phyloP scores from a whole-genome alignment of 2,797 vertebrate species.

The Poeciliopsis gracilis region DNA sequence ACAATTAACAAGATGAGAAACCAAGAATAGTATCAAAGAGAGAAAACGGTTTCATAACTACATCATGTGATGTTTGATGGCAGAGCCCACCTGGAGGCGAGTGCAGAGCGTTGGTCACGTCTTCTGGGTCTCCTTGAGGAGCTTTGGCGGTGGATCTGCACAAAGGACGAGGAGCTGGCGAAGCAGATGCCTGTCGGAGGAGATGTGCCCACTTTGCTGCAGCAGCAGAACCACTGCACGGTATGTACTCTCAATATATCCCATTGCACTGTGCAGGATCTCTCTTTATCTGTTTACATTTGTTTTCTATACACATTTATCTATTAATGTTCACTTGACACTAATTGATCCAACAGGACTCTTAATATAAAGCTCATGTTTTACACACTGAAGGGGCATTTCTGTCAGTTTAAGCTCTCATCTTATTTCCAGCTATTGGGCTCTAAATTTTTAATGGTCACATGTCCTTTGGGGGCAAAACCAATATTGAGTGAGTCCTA shows the following conservation, averaged over 20 bases:
- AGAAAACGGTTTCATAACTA: background rate
- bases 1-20: background rate
- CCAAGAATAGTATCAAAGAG: background rate
- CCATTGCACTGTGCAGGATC: conserved; percentile 3
- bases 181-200: conserved; percentile 96
- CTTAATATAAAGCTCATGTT: background rate
- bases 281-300: background rate
- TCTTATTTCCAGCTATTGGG: background rate
- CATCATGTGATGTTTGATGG: conserved; percentile 28
- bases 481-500: conserved; percentile 9
- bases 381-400: background rate
- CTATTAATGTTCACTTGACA: background rate
- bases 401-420: background rate
- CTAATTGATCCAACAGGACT: background rate
- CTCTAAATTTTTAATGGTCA: conserved; percentile 14
- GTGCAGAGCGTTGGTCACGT: conserved; percentile 93
- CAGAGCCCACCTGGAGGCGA: conserved; percentile 95
- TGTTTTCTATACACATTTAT: background rate
- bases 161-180: conserved; percentile 93
- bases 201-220: conserved; percentile 92
- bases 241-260: conserved; percentile 54
- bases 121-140: conserved; percentile 92
- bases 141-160: conserved; percentile 92
- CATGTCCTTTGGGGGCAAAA: conserved; percentile 5
- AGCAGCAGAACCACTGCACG: conserved; percentile 91